Percentiles rank a stretch among this genome's conserved stretches.
Evolutionary conservation across 2,888 invertebrate genomes (phyloP).

Genomic region (Drosophila seclusa): DNA sequence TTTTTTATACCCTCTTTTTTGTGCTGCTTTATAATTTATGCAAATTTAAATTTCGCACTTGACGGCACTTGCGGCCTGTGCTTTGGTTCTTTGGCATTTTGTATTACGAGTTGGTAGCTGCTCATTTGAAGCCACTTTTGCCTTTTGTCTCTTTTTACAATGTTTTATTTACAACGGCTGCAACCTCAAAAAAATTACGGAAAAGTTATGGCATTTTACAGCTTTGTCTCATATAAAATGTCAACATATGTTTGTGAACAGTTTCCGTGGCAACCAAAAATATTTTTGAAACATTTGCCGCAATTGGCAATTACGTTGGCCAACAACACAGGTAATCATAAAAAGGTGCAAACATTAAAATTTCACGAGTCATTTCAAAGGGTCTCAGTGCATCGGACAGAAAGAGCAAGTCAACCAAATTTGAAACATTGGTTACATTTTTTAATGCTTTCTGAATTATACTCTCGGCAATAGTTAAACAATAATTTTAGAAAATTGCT

Average conservation of each 20-base stretch:
- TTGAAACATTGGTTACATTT: not conserved
- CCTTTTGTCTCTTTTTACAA: slow-evolving; percentile 39
- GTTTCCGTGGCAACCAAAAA: slow-evolving; percentile 7
- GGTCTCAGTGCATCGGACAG: not conserved
- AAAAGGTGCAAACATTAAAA: slow-evolving; percentile 45
- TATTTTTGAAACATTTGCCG: slow-evolving; percentile 16
- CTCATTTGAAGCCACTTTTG: slow-evolving; percentile 58
- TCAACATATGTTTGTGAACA: slow-evolving; percentile 38
- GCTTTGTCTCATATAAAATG: slow-evolving; percentile 32
- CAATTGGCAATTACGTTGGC: slow-evolving; percentile 47
- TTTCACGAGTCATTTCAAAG: slow-evolving; percentile 31
- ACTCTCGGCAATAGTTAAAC: not conserved
- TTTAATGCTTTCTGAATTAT: not conserved
- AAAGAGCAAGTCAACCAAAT: not conserved
- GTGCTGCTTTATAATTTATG: slow-evolving; percentile 68
- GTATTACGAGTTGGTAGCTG: slow-evolving; percentile 60
- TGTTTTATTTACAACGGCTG: slow-evolving; percentile 42
- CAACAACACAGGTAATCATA: slow-evolving; percentile 36
- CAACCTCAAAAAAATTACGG: not conserved
- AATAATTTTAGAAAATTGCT: not conserved
- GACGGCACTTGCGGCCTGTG: slow-evolving; percentile 68
- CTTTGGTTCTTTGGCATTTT: slow-evolving; percentile 54
- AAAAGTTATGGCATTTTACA: slow-evolving; percentile 9
- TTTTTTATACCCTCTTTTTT: slow-evolving; percentile 27
- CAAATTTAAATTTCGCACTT: slow-evolving; percentile 76